phyloP scores from a whole-genome alignment of 2,888 invertebrate genomes.

The Cheilosia pagana region DNA sequence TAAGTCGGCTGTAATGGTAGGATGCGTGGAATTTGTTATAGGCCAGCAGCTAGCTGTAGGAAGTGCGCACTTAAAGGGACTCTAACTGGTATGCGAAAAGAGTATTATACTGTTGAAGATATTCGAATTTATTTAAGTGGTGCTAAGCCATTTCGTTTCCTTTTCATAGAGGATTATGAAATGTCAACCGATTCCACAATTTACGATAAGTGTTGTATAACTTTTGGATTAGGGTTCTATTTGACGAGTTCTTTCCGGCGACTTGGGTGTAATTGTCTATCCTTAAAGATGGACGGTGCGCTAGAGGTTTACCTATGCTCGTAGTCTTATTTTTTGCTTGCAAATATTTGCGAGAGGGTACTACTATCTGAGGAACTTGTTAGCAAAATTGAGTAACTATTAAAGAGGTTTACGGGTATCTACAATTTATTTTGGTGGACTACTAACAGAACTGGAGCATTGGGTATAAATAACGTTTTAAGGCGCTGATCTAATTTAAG shows the following conservation, averaged over 20 bases:
- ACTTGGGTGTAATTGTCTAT: too few species aligned
- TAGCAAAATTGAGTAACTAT: too few species aligned
- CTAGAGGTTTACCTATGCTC: too few species aligned
- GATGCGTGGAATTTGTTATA: conserved; percentile 60
- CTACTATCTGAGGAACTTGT: too few species aligned
- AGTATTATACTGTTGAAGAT: conserved; percentile 34
- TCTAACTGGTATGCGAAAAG: not conserved
- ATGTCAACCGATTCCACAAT: conserved; percentile 2
- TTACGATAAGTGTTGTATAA: not conserved
- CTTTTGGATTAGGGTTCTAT: not conserved
- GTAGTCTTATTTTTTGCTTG: too few species aligned
- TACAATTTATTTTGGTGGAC: too few species aligned
- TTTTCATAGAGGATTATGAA: conserved; percentile 22
- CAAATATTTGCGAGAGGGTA: too few species aligned
- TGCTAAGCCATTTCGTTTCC: conserved; percentile 1
- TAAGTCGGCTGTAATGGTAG: conserved; percentile 51
- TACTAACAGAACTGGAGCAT: too few species aligned
- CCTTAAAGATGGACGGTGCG: too few species aligned
- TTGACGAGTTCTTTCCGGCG: not conserved
- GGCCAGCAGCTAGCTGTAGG: conserved; percentile 39
- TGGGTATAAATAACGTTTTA: too few species aligned
- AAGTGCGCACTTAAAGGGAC: conserved; percentile 31
- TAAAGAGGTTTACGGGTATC: too few species aligned
- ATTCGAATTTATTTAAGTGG: not conserved
- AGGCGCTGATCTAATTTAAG: too few species aligned